phyloP scores from a whole-genome alignment of 2,113 vertebrate genomes.

The Tachuris rubrigastra region DNA sequence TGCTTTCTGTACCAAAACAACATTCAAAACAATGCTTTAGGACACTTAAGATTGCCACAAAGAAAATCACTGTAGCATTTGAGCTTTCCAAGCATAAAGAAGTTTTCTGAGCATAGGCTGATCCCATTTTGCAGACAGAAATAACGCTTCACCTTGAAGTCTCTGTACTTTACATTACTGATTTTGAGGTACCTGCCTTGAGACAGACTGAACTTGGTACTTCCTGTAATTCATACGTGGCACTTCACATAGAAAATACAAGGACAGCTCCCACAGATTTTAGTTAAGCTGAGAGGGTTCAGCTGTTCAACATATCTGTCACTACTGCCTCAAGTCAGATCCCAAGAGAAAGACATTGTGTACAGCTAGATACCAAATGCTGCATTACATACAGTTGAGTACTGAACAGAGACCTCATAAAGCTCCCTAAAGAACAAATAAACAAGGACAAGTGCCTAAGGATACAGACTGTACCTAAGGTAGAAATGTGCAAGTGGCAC shows the following conservation, averaged over 20 bases:
- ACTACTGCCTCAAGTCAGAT: neutral
- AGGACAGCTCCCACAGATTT: neutral
- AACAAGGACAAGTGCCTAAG: neutral
- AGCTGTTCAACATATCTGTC: neutral
- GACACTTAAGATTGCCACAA: neutral
- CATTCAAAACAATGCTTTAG: neutral
- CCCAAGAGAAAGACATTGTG: neutral
- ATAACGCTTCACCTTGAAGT: neutral
- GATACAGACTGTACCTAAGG: neutral
- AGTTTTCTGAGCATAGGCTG: neutral
- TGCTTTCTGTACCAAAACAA: neutral
- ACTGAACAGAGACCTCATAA: neutral
- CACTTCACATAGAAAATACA: neutral
- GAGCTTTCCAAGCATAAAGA: neutral
- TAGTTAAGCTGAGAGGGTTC: neutral
- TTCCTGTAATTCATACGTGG: accelerated
- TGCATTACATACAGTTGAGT: neutral
- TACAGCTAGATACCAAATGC: neutral
- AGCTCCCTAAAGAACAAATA: neutral
- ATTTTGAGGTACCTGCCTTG: neutral
- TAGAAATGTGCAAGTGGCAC: neutral
- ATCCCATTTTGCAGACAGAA: neutral
- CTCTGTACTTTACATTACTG: neutral
- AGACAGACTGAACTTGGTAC: neutral
- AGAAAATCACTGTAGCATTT: neutral